Evolutionary conservation across 2,113 vertebrate genomes (phyloP), one percentile per base, ranked within the genome.

Genomic region (Gobiocypris rarus): DNA sequence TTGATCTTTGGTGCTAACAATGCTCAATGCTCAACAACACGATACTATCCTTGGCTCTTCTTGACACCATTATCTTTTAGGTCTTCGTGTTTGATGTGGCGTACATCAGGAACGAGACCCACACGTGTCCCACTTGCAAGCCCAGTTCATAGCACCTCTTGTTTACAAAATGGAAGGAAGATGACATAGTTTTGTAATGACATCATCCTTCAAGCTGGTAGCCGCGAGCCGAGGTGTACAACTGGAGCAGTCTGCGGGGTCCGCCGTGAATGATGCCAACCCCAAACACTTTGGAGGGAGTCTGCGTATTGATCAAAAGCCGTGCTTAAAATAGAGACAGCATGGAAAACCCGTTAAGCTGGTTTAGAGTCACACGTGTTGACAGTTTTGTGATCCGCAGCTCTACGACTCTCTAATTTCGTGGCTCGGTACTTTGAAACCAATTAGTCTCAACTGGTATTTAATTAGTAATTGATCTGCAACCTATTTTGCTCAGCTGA

Each of bases 381-480:
- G 61, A 45, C 4, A 24, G 19, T 56, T 52, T 9, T 15, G 52
- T 13, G 50, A 54, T n/a, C 50, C 31, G 28, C 43, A 67, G 43
- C 59, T 69, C 59, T 76, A 31, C 5, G 26, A 76, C 56, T 38
- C 48, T 38, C 14, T 28, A 76, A 56, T 77, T 77, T 22, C 1
- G 22, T 41, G 31, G 31, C 75, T 58, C 3, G 52, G 19, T 77
- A 77, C 26, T 77, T 56, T 56, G 22, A 77, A 56, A 56, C 31
- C 22, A 81, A 38, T 70, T 54, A 70, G 31, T 70, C 31, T 81
- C 43, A 50, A 76, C 56, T 65, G 73, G 19, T 58, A 43, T 83
- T 84, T 84, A 84, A 77, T 77, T 84, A 69, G 83, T 22, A 65
- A 78, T 78, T 67, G 83, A 78, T 43, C 75, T 70, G 31, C 75